Conservation (phyloP, 1,140 invertebrate genomes). For the Venustaconcha ellipsiformis region DNA sequence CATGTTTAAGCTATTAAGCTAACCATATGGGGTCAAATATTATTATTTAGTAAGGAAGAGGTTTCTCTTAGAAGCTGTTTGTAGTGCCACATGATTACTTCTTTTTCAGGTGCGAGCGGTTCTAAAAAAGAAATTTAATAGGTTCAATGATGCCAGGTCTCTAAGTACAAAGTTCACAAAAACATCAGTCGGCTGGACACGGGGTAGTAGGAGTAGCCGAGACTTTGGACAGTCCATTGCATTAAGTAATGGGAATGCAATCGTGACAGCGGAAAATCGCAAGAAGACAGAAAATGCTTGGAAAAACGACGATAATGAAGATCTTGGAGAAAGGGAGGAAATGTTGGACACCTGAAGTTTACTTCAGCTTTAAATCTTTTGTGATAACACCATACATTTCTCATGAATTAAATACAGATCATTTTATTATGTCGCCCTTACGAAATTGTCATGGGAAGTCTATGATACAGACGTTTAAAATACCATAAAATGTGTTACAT, state of each 20-base stretch:
- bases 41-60: neutral
- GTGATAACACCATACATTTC: too few relatives aligned
- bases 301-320: too few relatives aligned
- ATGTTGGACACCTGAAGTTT: too few relatives aligned
- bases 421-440: too few relatives aligned
- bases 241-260: slow-evolving; percentile 3
- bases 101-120: slow-evolving; percentile 46
- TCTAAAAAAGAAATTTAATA: slow-evolving; percentile 50
- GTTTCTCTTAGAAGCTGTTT: neutral
- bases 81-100: neutral
- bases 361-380: too few relatives aligned
- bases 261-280: too few relatives aligned
- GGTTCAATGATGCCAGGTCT: slow-evolving; percentile 49
- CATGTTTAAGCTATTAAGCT: neutral
- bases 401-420: too few relatives aligned
- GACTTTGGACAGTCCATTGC: slow-evolving; percentile 10
- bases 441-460: too few relatives aligned
- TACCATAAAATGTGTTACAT: too few relatives aligned
- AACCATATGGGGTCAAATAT: neutral
- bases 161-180: slow-evolving; percentile 55
- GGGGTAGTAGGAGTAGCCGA: slow-evolving; percentile 11
- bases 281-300: too few relatives aligned
- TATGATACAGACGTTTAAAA: too few relatives aligned
- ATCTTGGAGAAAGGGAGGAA: too few relatives aligned
- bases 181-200: slow-evolving; percentile 47